Conservation (phyloP, 2,797 vertebrate genomes). For the Phylloscopus collybita region DNA sequence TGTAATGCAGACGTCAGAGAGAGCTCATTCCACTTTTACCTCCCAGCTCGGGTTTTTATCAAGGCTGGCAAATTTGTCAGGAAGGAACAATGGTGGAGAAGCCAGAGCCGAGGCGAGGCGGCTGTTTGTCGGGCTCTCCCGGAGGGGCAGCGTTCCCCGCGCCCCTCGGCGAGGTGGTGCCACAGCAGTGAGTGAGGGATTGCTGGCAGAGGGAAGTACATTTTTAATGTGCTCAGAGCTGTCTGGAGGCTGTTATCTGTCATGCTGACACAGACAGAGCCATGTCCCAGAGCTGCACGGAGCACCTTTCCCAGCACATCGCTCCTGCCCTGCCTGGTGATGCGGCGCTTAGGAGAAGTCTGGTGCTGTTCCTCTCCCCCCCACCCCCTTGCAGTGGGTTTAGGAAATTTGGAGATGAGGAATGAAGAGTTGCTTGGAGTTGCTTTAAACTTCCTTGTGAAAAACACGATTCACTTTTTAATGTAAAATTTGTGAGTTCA, state of each 20-base stretch:
- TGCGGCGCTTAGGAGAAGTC: neutral
- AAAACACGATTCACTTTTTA: too few relatives aligned
- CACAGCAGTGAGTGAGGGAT: neutral
- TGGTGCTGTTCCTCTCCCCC: neutral
- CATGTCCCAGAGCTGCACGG: neutral
- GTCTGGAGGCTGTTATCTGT: constrained; percentile 14
- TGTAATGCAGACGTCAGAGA: constrained; percentile 50
- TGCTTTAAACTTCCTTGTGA: too few relatives aligned
- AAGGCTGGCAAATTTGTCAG: constrained; percentile 42
- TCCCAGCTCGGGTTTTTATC: constrained; percentile 42
- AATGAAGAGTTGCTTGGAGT: neutral
- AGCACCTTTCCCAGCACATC: neutral
- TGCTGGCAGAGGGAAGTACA: neutral
- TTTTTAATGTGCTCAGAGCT: constrained; percentile 11
- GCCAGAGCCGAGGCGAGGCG: neutral
- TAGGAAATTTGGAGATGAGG: neutral
- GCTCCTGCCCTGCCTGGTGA: neutral
- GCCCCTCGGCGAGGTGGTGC: neutral
- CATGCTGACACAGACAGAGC: constrained; percentile 15
- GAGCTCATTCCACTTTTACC: constrained; percentile 44
- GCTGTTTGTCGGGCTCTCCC: constrained; percentile 2
- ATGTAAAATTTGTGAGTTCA: too few relatives aligned
- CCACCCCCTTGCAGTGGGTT: neutral
- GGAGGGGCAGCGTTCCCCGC: neutral
- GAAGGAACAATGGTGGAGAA: constrained; percentile 15